A percentile compares a stretch with the other conserved stretches of the same genome.
phyloP scores from a whole-genome alignment of 64 coral and sea anemone genomes.

The Montipora capricornis region DNA sequence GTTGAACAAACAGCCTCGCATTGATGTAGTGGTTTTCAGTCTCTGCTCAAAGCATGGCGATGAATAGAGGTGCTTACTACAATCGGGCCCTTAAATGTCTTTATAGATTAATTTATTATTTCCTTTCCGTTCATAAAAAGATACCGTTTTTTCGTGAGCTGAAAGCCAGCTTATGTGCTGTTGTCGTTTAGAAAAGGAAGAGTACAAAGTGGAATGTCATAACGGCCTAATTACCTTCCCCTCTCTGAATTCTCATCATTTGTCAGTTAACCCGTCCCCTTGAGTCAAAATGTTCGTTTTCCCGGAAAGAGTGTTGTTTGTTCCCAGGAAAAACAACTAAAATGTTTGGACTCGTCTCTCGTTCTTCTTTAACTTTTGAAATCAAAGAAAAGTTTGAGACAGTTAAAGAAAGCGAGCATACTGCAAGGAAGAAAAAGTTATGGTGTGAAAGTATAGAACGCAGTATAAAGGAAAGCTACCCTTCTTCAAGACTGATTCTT shows the following conservation, averaged over 20 bases:
- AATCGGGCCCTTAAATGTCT: too few relatives aligned
- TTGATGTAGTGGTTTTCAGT: neutral
- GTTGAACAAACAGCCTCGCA: constrained; percentile 24
- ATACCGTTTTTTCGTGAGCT: too few relatives aligned
- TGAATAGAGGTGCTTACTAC: too few relatives aligned
- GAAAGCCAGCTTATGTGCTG: too few relatives aligned
- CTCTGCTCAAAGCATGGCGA: neutral
- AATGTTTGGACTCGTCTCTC: neutral
- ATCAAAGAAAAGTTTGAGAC: constrained; percentile 1
- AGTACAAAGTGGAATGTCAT: too few relatives aligned
- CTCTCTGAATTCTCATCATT: too few relatives aligned
- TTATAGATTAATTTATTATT: too few relatives aligned
- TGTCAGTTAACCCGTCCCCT: neutral
- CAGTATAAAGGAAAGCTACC: neutral
- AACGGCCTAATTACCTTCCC: too few relatives aligned
- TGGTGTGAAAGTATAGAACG: constrained; percentile 24
- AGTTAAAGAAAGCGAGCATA: constrained; percentile 20
- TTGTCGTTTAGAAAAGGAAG: neutral
- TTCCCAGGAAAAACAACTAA: neutral
- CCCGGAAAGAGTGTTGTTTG: neutral
- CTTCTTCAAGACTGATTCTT: constrained; percentile 20
- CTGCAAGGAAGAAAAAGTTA: constrained; percentile 28
- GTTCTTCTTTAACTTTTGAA: neutral
- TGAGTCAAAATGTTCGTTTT: neutral
- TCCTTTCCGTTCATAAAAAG: too few relatives aligned